Conservation (phyloP, 2,113 vertebrate genomes). For the Picathartes gymnocephalus region DNA sequence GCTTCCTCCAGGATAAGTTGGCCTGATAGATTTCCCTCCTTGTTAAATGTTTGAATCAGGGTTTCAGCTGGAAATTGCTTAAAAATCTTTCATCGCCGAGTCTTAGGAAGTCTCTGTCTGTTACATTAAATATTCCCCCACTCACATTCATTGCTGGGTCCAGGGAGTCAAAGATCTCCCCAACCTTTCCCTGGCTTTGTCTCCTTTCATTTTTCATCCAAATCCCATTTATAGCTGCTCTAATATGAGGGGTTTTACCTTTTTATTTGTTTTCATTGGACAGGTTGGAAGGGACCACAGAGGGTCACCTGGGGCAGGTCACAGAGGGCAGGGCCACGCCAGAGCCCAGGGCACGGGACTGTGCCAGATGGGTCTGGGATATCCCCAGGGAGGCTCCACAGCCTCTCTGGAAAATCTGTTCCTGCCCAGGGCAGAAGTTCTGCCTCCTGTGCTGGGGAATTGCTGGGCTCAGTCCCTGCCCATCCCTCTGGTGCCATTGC, state of each 20-base stretch:
- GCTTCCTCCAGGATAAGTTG: background rate
- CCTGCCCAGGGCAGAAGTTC: background rate
- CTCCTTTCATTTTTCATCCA: background rate
- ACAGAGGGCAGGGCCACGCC: background rate
- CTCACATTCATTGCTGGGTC: background rate
- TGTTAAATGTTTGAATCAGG: background rate
- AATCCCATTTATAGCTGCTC: background rate
- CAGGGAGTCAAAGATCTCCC: background rate
- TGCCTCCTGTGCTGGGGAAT: background rate
- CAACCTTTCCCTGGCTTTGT: background rate
- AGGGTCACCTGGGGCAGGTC: background rate
- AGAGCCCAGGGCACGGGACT: background rate
- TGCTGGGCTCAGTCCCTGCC: no score
- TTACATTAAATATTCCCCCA: background rate
- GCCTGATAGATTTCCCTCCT: background rate
- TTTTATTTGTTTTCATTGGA: background rate
- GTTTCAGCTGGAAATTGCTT: background rate
- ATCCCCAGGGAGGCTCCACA: background rate
- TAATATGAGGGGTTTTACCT: background rate
- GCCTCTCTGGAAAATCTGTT: background rate
- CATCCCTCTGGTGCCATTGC: no score
- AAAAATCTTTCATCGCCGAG: background rate
- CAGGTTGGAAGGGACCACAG: background rate
- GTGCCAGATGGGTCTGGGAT: background rate
- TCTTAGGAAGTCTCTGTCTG: background rate